These are phyloP conservation scores for Escarpia spicata DNA, from an alignment of 2,888 invertebrate species.

Conservation along the genomic window DNA sequence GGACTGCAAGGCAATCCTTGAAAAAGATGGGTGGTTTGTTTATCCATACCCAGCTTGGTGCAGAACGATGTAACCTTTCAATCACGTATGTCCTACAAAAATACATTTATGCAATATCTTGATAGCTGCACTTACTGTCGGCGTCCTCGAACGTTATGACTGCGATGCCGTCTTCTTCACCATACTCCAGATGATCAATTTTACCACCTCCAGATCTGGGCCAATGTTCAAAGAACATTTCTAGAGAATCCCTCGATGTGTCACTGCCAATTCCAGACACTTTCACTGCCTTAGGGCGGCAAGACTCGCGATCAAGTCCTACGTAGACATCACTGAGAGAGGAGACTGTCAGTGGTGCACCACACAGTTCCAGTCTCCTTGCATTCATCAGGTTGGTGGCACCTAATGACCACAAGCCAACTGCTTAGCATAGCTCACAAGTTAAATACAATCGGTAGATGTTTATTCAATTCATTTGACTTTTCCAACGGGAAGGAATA, in stretches of 20 bases:
- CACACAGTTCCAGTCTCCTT: neutral
- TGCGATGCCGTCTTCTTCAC: neutral
- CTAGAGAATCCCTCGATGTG: slow-evolving; percentile 21
- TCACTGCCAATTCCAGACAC: neutral
- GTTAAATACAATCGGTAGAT: neutral
- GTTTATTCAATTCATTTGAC: neutral
- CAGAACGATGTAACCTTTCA: neutral
- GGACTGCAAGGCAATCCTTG: too few species aligned
- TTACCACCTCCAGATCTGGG: slow-evolving; percentile 31
- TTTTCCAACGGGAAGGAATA: neutral
- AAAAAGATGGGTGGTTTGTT: too few species aligned
- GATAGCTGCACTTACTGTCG: slow-evolving; percentile 13
- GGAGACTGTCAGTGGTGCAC: neutral
- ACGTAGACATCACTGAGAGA: neutral
- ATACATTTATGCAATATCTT: neutral
- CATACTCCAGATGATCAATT: neutral
- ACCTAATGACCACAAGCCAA: neutral
- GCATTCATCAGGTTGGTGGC: slow-evolving; percentile 5
- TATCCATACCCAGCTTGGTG: too few species aligned
- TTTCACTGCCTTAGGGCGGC: neutral
- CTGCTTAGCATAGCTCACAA: neutral
- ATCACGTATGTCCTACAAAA: neutral
- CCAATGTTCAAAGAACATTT: slow-evolving; percentile 34
- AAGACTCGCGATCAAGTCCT: neutral
- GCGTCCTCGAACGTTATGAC: slow-evolving; percentile 24